Base-by-base conservation (phyloP, 2,113 vertebrate species). In the Fregetta grallaria region DNA sequence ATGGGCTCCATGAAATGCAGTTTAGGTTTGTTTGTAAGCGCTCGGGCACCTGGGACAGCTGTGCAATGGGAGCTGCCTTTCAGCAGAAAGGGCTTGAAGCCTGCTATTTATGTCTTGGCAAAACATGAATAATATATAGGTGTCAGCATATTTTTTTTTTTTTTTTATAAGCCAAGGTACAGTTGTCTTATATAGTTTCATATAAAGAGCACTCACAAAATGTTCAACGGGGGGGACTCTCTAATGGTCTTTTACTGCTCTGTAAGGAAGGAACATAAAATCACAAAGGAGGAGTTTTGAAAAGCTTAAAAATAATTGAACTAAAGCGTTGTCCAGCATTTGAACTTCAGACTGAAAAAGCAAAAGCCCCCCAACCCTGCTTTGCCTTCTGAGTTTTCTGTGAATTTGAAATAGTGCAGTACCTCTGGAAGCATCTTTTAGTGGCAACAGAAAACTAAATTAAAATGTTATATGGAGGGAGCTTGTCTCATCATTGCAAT, bases 281-380 rank as follows among this genome's bases (percentile, higher is more conserved):
- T 96, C 91, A 95, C 53, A 91, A 96, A 92, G 73, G 77, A 90
- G 67, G 92, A 61, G 27, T 89, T 96, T 93, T 92, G 92, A 97
- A 98, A 97, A 58, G 27, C 30, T 88, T 94, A 93, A 96, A 95
- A 96, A 83, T 86, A 97, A 82, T 65, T 91, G 81, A 97, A 95
- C 79, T 84, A 76, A 96, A 97, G 84, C 75, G 89, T 94, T 96
- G 83, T 86, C 94, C 78, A 94, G 44, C 88, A 94, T 96, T 97
- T 88, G 77, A 74, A 42, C 78, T 93, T 95, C 86, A 88, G 75
- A 76, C 13, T 58, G 77, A 79, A 96, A 85, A 96, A 94, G 49
- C 61, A 50, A 47, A 80, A n/a, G 17, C 1, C 9, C 13, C 22
- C 14, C 19, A 72, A 50, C 8, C 21, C 44, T 44, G 12, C 26